These are phyloP conservation scores for Leucophora obtusa DNA, from an alignment of 2,888 invertebrate genomes.

Conservation along the genomic window DNA sequence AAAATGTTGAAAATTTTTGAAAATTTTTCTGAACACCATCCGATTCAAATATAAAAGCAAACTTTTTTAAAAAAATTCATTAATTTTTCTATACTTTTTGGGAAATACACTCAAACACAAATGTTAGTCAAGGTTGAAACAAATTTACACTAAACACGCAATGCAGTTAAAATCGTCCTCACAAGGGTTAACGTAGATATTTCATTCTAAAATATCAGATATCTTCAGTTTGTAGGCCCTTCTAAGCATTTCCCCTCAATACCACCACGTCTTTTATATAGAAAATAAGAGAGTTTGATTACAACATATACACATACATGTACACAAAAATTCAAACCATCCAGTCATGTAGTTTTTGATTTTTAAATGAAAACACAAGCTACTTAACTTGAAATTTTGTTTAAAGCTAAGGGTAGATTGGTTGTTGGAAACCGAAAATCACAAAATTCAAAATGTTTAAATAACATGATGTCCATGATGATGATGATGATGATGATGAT, in stretches of 20 bases:
- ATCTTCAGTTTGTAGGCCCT: no score
- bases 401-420: constrained; percentile 13
- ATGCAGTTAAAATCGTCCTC: no score
- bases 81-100: no score
- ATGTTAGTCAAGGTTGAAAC: no score
- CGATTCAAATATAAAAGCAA: no score
- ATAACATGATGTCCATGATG: constrained; percentile 36
- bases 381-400: constrained; percentile 52
- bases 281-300: constrained; percentile 12
- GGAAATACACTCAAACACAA: no score
- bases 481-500: constrained; percentile 19
- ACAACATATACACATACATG: constrained; percentile 8
- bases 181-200: no score
- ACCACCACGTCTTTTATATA: not conserved
- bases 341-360: constrained; percentile 9
- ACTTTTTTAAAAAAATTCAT: no score
- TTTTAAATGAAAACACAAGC: constrained; percentile 45
- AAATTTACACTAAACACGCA: no score
- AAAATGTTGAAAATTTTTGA: no score
- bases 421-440: constrained; percentile 48
- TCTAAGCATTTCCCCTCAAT: not conserved
- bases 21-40: no score
- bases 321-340: not conserved
- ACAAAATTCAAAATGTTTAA: constrained; percentile 54
- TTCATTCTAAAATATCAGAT: no score